These are phyloP conservation scores for Eidolon helvum DNA, from an alignment of 2,113 vertebrate species.

Conservation along the genomic window DNA sequence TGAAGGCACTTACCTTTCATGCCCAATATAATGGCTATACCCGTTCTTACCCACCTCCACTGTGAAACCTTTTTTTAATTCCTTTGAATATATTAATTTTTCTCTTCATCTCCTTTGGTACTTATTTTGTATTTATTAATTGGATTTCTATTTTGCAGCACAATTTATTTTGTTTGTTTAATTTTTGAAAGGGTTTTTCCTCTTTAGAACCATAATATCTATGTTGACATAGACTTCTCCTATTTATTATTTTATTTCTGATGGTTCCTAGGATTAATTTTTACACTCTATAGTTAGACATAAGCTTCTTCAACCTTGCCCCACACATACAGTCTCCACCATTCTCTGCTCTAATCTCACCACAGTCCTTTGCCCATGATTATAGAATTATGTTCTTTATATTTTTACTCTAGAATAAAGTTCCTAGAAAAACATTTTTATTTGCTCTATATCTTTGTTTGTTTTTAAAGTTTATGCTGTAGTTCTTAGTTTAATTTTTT, in stretches of 20 bases:
- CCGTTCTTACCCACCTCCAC: background rate
- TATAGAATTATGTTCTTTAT: background rate
- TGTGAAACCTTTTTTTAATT: background rate
- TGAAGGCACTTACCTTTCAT: background rate
- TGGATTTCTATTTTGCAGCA: background rate
- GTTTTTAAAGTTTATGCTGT: background rate
- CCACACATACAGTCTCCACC: background rate
- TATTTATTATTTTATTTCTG: background rate
- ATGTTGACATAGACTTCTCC: background rate
- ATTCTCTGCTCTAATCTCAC: background rate
- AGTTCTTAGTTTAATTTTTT: background rate
- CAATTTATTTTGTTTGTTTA: background rate
- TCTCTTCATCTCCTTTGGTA: background rate
- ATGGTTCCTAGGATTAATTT: background rate
- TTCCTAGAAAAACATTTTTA: background rate
- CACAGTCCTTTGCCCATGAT: background rate
- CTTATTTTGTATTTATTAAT: background rate
- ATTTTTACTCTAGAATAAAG: background rate
- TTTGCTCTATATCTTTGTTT: background rate
- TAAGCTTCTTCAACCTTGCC: background rate
- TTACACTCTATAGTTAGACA: background rate
- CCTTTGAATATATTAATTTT: background rate
- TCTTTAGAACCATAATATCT: background rate
- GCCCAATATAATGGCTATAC: background rate
- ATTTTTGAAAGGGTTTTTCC: background rate